These are phyloP conservation scores for Cardiocondyla obscurior DNA, from an alignment of 1,140 invertebrate genomes.

Conservation along the genomic window DNA sequence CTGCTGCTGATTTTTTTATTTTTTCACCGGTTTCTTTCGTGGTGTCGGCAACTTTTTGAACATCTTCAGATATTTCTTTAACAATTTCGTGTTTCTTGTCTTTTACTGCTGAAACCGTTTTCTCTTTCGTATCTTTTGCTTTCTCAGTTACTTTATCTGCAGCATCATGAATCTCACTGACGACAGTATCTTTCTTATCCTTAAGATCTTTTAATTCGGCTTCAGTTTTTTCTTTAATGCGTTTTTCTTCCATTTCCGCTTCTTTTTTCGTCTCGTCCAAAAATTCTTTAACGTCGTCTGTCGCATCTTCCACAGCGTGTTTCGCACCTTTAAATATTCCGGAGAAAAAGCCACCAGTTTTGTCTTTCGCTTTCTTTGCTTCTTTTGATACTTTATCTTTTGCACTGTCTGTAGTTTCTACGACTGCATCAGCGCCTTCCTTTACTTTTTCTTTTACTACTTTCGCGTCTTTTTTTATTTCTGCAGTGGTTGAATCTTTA, in stretches of 20 bases:
- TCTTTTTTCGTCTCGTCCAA: neutral
- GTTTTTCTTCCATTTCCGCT: neutral
- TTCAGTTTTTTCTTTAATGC: constrained; percentile 26
- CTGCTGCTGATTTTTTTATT: constrained; percentile 5
- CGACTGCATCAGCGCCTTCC: neutral
- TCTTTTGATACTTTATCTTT: constrained; percentile 8
- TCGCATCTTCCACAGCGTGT: constrained; percentile 71
- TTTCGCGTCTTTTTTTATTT: neutral
- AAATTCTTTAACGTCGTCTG: constrained; percentile 70
- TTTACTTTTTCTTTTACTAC: neutral
- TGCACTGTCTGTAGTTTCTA: neutral
- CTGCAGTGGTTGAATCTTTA: constrained; percentile 44
- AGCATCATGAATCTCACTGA: neutral
- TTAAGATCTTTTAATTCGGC: neutral
- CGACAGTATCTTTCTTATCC: constrained; percentile 51
- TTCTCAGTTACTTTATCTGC: constrained; percentile 43
- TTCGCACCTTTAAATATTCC: constrained; percentile 50
- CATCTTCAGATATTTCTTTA: constrained; percentile 35
- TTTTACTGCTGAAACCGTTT: constrained; percentile 16
- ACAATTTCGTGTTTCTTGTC: constrained; percentile 24
- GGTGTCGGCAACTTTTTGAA: neutral
- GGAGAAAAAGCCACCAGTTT: constrained; percentile 22
- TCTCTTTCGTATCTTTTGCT: constrained; percentile 52
- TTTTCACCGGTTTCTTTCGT: constrained; percentile 52
- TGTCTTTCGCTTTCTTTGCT: constrained; percentile 19